These are phyloP conservation scores for Varanus komodoensis DNA, from an alignment of 2,113 vertebrate species.

Conservation along the genomic window DNA sequence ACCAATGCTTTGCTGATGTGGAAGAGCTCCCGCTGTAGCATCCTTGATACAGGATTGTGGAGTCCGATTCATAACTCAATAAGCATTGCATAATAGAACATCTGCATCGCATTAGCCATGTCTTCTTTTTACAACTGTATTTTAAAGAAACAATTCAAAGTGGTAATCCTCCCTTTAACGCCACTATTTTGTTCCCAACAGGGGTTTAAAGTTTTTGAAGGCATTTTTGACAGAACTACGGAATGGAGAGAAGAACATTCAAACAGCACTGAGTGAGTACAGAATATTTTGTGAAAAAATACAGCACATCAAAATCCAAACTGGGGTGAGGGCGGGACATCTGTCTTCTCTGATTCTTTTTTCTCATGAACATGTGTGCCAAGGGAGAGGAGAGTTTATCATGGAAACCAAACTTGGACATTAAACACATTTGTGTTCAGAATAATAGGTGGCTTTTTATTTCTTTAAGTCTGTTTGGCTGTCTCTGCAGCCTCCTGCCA, in stretches of 20 bases:
- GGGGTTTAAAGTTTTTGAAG: constrained; percentile 96
- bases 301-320: not conserved
- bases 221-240: constrained; percentile 93
- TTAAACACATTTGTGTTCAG: not conserved
- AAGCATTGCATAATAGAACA: not conserved
- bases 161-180: constrained; percentile 2
- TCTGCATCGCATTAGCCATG: not conserved
- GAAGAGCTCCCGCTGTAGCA: too few relatives aligned
- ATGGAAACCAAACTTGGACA: constrained; percentile 27
- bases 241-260: constrained; percentile 89
- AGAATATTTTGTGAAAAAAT: constrained; percentile 31
- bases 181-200: constrained; percentile 54
- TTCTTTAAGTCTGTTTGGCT: not conserved
- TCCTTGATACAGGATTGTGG: not conserved
- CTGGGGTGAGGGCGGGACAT: too few relatives aligned
- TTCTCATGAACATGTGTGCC: not conserved
- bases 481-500: not conserved
- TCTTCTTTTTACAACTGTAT: not conserved
- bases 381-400: not conserved
- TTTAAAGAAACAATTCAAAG: not conserved
- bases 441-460: not conserved
- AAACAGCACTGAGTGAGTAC: constrained; percentile 93
- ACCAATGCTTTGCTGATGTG: not conserved
- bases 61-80: not conserved
- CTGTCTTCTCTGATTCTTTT: not conserved